Conservation (phyloP, 2,113 vertebrate genomes). For the Sclerurus mexicanus region DNA sequence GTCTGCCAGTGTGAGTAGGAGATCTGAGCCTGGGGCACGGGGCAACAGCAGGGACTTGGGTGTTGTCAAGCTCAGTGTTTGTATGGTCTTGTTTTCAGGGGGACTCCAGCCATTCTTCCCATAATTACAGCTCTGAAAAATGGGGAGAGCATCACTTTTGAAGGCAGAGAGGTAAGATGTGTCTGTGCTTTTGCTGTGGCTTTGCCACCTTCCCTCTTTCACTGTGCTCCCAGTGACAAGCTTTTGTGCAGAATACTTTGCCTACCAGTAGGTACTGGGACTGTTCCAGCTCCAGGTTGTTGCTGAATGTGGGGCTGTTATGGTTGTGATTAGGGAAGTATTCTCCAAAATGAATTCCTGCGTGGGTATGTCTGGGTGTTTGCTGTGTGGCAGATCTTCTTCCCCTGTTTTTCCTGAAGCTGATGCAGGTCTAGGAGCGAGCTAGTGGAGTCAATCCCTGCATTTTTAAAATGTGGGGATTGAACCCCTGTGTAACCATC, state of each 20-base stretch:
- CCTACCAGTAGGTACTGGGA: accelerated
- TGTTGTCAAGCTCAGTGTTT: background rate
- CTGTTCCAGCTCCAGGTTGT: background rate
- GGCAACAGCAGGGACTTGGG: background rate
- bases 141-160: constrained; percentile 78
- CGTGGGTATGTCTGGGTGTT: background rate
- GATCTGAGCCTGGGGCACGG: background rate
- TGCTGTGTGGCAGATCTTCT: background rate
- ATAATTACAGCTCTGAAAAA: constrained; percentile 86
- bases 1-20: constrained; percentile 89
- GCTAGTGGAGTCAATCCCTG: background rate
- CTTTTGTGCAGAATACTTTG: background rate
- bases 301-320: background rate
- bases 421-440: background rate
- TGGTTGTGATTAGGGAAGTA: background rate
- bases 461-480: background rate
- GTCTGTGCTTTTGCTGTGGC: background rate
- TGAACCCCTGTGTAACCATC: background rate
- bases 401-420: background rate
- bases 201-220: background rate
- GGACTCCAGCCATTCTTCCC: constrained; percentile 88
- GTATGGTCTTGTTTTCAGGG: constrained; percentile 69
- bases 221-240: background rate
- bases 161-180: constrained; percentile 86
- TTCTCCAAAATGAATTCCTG: accelerated